phyloP scores from a whole-genome alignment of 1,140 invertebrate species.

The Helicoverpa armigera region DNA sequence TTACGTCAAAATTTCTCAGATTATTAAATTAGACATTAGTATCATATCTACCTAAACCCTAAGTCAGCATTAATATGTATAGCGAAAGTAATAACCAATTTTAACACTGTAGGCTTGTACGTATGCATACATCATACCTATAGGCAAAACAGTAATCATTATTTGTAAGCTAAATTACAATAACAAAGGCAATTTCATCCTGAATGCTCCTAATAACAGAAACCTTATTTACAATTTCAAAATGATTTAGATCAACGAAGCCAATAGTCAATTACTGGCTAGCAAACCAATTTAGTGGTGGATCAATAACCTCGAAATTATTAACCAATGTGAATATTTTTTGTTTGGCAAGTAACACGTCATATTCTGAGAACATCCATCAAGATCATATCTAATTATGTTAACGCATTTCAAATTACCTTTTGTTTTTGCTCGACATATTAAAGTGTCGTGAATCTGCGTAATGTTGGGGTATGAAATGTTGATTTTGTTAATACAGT shows the following conservation, averaged over 20 bases:
- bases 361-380: conserved; percentile 54
- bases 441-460: conserved; percentile 20
- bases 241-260: background rate
- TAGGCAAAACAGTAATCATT: too few relatives aligned
- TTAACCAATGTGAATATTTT: conserved; percentile 44
- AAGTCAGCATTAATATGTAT: too few relatives aligned
- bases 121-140: too few relatives aligned
- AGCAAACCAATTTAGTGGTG: conserved; percentile 4
- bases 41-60: too few relatives aligned
- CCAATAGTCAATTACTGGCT: conserved; percentile 23
- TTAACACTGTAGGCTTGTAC: too few relatives aligned
- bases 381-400: conserved; percentile 56
- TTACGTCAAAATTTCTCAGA: too few relatives aligned
- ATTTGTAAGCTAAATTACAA: background rate
- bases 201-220: background rate
- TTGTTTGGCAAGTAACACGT: conserved; percentile 19
- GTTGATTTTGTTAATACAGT: background rate
- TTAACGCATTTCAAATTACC: conserved; percentile 56
- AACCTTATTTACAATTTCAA: background rate
- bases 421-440: conserved; percentile 39
- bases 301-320: conserved; percentile 50
- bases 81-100: too few relatives aligned
- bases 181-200: background rate
- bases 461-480: background rate
- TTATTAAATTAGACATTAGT: too few relatives aligned